phyloP scores from a whole-genome alignment of 1,140 invertebrate species.

The Ptiloglossa arizonensis region DNA sequence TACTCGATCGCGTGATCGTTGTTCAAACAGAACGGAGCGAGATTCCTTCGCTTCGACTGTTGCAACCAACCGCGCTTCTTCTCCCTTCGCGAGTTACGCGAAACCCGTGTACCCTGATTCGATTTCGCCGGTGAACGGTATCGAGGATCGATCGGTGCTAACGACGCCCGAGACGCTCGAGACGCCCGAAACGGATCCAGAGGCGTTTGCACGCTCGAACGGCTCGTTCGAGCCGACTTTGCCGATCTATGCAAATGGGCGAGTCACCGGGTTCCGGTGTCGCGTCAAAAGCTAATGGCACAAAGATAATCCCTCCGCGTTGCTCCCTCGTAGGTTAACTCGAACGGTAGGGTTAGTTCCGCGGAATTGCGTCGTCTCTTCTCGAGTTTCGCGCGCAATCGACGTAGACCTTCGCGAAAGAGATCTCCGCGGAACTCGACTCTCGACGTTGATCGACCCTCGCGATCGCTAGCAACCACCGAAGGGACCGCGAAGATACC shows the following conservation, averaged over 20 bases:
- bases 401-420: too few species aligned
- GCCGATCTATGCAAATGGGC: slow-evolving; percentile 68
- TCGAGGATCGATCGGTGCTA: too few species aligned
- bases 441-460: too few species aligned
- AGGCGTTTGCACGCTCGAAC: not conserved
- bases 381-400: too few species aligned
- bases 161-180: too few species aligned
- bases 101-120: not conserved
- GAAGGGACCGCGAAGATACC: too few species aligned
- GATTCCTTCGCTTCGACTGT: not conserved
- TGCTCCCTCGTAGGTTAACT: slow-evolving; percentile 2
- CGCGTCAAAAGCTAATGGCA: slow-evolving; percentile 75
- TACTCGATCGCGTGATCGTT: too few species aligned
- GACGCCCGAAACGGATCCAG: not conserved
- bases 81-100: slow-evolving; percentile 1
- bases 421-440: too few species aligned
- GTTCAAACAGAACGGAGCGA: too few species aligned
- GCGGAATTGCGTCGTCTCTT: not conserved
- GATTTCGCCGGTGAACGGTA: too few species aligned
- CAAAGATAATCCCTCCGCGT: slow-evolving; percentile 71
- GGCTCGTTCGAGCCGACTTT: not conserved
- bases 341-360: slow-evolving; percentile 31
- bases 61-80: not conserved
- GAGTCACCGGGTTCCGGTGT: slow-evolving; percentile 42
- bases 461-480: too few species aligned